These are phyloP conservation scores for Cremastobaeus sp. DNA, from an alignment of 2,888 invertebrate species.

Conservation along the genomic window DNA sequence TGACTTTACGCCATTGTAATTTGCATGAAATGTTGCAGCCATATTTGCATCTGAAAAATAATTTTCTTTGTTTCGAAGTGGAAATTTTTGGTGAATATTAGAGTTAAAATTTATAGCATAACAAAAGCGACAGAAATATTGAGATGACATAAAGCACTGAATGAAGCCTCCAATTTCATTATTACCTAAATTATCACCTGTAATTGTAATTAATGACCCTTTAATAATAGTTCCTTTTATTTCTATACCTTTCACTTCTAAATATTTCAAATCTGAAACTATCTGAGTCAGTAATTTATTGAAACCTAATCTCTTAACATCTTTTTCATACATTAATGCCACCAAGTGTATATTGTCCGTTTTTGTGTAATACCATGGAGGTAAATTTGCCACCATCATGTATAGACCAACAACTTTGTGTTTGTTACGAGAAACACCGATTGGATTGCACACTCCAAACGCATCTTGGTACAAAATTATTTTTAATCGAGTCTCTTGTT, in stretches of 20 bases:
- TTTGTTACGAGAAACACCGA: neutral
- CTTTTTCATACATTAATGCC: neutral
- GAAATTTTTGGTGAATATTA: neutral
- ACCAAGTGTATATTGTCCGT: no score
- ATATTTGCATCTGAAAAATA: conserved; percentile 8
- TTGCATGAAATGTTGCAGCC: conserved; percentile 14
- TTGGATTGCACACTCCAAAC: neutral
- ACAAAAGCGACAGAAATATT: conserved; percentile 66
- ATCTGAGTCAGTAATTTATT: conserved; percentile 55
- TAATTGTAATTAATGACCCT: conserved; percentile 60
- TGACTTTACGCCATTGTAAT: conserved; percentile 51
- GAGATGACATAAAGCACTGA: conserved; percentile 63
- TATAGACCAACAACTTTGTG: no score
- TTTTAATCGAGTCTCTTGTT: neutral
- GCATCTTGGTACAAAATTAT: neutral
- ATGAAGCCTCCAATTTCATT: conserved; percentile 67
- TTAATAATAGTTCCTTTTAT: conserved; percentile 39
- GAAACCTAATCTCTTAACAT: conserved; percentile 18
- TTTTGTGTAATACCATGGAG: no score
- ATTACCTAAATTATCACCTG: conserved; percentile 27
- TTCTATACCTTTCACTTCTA: conserved; percentile 63
- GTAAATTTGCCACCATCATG: no score
- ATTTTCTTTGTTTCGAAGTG: neutral
- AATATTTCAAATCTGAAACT: conserved; percentile 60
- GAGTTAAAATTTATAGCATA: conserved; percentile 24